These are phyloP conservation scores for Regulus satrapa DNA, from an alignment of 2,113 vertebrate genomes.

Conservation along the genomic window DNA sequence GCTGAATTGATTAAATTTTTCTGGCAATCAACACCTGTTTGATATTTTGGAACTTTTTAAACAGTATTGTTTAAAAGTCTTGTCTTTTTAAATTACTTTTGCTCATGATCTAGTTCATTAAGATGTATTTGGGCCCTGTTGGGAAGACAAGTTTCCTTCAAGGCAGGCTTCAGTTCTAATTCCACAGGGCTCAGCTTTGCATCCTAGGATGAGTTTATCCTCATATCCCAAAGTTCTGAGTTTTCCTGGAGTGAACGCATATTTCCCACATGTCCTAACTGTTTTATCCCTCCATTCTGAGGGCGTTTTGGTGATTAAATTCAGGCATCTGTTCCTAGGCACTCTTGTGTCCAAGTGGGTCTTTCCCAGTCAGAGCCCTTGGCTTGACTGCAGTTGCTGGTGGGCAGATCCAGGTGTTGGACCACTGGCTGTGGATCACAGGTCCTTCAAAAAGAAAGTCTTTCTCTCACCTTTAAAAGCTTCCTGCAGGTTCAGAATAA, in stretches of 20 bases:
- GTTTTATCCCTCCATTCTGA: neutral
- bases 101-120: neutral
- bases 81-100: neutral
- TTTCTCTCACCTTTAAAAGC: neutral
- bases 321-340: neutral
- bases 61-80: neutral
- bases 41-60: neutral
- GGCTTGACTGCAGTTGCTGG: neutral
- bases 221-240: neutral
- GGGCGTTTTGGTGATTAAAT: neutral
- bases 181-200: neutral
- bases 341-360: neutral
- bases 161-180: neutral
- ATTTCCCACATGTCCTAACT: neutral
- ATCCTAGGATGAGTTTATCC: neutral
- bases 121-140: neutral
- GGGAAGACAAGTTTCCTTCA: neutral
- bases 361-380: neutral
- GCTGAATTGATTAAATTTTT: neutral
- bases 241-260: neutral
- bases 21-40: neutral
- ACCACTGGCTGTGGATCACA: neutral
- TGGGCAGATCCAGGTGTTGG: neutral
- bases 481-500: neutral
- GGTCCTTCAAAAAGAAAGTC: neutral